Percentiles rank a stretch among this genome's conserved stretches.
phyloP scores from a whole-genome alignment of 1,140 invertebrate genomes.

The Megalonaias nervosa region DNA sequence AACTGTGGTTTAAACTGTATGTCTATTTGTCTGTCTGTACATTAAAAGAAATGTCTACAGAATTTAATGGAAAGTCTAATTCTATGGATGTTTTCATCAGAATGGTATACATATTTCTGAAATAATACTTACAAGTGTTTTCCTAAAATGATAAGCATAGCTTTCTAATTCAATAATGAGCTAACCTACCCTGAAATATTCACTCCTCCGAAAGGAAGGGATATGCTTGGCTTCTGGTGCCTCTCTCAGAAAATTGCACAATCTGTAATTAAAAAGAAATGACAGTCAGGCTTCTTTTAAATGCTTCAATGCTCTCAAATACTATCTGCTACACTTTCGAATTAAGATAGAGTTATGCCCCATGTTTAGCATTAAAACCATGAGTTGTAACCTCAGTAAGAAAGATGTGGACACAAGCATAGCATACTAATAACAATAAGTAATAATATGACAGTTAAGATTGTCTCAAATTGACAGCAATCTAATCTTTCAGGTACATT shows the following conservation, averaged over 20 bases:
- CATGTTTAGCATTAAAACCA: not conserved
- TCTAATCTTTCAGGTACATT: too few relatives aligned
- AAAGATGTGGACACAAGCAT: not conserved
- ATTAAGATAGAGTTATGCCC: not conserved
- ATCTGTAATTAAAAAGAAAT: constrained; percentile 8
- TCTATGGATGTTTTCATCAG: too few relatives aligned
- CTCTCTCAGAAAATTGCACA: constrained; percentile 19
- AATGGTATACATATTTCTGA: too few relatives aligned
- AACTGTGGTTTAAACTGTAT: too few relatives aligned
- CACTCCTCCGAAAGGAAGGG: constrained; percentile 19
- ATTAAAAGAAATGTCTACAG: too few relatives aligned
- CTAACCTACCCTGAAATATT: not conserved
- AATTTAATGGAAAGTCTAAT: too few relatives aligned
- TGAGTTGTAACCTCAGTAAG: not conserved
- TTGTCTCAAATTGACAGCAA: too few relatives aligned
- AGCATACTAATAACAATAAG: not conserved
- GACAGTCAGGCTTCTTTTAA: not conserved
- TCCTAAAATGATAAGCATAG: too few relatives aligned
- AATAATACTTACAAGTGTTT: too few relatives aligned
- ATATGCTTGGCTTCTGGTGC: constrained; percentile 8
- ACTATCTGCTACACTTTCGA: not conserved
- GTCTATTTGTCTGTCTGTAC: too few relatives aligned
- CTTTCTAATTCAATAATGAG: not conserved
- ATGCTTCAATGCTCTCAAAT: not conserved
- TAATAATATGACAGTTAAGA: not conserved